Base-by-base conservation (phyloP, 1,140 invertebrate genomes). In the Saccostrea echinata region DNA sequence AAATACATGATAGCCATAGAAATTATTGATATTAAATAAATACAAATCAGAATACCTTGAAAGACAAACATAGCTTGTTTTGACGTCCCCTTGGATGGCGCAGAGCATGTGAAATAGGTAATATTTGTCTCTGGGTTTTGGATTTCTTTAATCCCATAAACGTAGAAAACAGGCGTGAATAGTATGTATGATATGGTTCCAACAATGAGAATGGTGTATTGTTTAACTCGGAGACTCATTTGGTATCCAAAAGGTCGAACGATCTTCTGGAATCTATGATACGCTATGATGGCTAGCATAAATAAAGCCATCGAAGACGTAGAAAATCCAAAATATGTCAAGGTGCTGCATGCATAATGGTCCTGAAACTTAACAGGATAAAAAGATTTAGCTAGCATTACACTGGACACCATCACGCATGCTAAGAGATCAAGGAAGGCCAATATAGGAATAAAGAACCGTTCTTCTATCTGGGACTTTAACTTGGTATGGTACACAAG, bases 381-480 rank as follows among this genome's bases (percentile, higher is more conserved):
- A 51, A 89, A 24, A 35, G 86, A 86, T 51, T 81, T 43, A 3
- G 86, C 80, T 24, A 89, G 51, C 18, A 57, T 83, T 4, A 89
- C 81, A 18, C 71, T 55, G 33, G 35, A 81, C 35, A 86, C 83
- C 30, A 86, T 85, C 9, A 86, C 30, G 16, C 86, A 85, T 21
- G 88, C 86, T 21, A 89, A 33, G 21, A 89, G n/a, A 80, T 89
- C 88, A 9, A 87, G 68, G 13, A 82, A 55, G 21, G 88, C 88
- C 8, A 89, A 55, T 24, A 85, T 61, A 3, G 88, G 88, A 57
- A 89, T 89, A 55, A 89, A 89, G 64, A 87, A 87, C 2, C 88
- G 30, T 8, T 88, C 68, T 11, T 85, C 84, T 4, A 68, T 82
- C 24, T 81, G 81, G 3, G 21, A 27, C 52, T 81, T 85, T 43